Percentiles rank a stretch among this genome's conserved stretches.
These are phyloP conservation scores for Epinephelus lanceolatus DNA, from an alignment of 2,113 vertebrate species.

Conservation along the genomic window DNA sequence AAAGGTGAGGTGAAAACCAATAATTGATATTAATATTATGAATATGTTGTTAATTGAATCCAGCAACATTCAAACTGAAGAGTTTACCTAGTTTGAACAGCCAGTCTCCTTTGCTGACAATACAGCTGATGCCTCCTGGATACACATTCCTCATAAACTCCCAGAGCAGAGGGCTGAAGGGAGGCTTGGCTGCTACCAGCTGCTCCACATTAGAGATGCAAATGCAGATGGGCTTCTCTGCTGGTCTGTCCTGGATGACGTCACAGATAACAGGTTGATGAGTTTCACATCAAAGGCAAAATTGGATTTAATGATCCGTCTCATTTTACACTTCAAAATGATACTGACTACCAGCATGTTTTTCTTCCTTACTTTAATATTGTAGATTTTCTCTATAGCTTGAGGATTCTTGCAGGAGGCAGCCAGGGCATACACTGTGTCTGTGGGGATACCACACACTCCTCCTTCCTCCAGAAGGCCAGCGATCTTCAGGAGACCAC, in stretches of 20 bases:
- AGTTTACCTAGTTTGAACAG: slow-evolving; percentile 86
- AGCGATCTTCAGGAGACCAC: slow-evolving; percentile 86
- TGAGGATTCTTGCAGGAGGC: slow-evolving; percentile 91
- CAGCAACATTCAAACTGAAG: neutral
- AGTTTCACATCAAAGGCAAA: neutral
- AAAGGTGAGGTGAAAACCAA: neutral
- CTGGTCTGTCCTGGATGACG: slow-evolving; percentile 87
- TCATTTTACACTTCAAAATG: neutral
- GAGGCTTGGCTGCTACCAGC: slow-evolving; percentile 86
- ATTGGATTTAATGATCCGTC: neutral
- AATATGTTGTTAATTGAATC: neutral
- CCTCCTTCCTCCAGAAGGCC: slow-evolving; percentile 83
- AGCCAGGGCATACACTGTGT: slow-evolving; percentile 92
- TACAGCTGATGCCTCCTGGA: slow-evolving; percentile 92
- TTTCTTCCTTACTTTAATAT: slow-evolving; percentile 86
- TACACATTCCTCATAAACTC: slow-evolving; percentile 93
- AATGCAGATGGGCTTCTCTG: slow-evolving; percentile 92
- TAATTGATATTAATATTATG: neutral
- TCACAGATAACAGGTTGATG: slow-evolving; percentile 20
- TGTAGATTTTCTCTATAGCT: slow-evolving; percentile 91
- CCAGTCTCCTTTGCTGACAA: slow-evolving; percentile 92
- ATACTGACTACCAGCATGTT: neutral
- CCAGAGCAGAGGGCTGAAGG: slow-evolving; percentile 91
- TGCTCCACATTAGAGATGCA: slow-evolving; percentile 92
- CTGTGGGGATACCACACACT: slow-evolving; percentile 91